Conservation (phyloP, 2,888 invertebrate species). For the Steinernema scapterisci region DNA sequence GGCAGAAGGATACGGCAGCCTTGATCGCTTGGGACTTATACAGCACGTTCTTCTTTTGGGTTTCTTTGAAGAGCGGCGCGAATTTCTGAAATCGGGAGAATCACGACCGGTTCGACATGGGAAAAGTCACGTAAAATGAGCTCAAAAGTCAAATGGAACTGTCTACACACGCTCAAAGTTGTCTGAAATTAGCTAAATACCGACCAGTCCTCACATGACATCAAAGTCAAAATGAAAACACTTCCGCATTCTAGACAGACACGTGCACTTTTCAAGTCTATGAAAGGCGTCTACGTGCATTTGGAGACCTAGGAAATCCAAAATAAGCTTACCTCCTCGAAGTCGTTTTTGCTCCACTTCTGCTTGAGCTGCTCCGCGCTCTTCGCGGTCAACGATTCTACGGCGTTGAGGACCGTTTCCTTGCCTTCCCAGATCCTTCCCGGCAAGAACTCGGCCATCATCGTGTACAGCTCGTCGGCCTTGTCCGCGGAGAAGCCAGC, state of each 20-base stretch:
- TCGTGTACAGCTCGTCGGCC: conserved; percentile 36
- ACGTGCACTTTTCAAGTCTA: no score
- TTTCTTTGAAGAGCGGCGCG: conserved; percentile 21
- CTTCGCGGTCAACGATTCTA: conserved; percentile 40
- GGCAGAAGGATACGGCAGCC: conserved; percentile 5
- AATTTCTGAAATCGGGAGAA: conserved; percentile 32
- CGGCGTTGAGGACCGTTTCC: conserved; percentile 46
- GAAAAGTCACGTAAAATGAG: not conserved
- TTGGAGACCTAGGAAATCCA: not conserved
- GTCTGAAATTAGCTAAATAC: no score
- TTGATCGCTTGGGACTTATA: conserved; percentile 25
- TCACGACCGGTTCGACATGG: no score
- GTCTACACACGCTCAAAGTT: no score
- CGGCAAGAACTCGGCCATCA: conserved; percentile 44
- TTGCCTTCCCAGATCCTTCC: conserved; percentile 59
- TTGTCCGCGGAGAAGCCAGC: not conserved
- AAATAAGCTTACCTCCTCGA: conserved; percentile 36
- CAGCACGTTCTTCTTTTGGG: not conserved
- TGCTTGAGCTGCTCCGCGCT: conserved; percentile 36
- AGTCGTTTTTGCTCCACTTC: conserved; percentile 34
- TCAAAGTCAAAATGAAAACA: no score
- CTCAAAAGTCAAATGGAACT: no score
- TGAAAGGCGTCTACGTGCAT: no score
- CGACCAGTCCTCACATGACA: no score
- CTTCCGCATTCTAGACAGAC: no score